Conservation (phyloP, 2,113 vertebrate genomes). For the Halcyon senegalensis region DNA sequence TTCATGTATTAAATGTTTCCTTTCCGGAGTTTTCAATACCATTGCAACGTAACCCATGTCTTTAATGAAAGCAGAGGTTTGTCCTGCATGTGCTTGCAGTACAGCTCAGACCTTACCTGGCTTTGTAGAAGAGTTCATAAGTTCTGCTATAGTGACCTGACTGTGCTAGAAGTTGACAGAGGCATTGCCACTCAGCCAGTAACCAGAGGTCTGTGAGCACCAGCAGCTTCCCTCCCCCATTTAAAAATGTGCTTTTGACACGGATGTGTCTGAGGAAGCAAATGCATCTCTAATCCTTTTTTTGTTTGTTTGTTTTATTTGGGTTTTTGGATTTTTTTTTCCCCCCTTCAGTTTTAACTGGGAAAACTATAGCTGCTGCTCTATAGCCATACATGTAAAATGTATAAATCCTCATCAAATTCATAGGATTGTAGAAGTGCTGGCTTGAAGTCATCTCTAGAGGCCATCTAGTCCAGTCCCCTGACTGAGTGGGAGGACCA, state of each 20-base stretch:
- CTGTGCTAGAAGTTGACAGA: background rate
- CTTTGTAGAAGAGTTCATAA: fast-evolving
- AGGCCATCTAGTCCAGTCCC: background rate
- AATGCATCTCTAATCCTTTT: background rate
- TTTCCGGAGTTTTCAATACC: background rate
- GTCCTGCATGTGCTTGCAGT: background rate
- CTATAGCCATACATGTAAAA: background rate
- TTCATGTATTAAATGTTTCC: background rate
- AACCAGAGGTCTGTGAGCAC: background rate
- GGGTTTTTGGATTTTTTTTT: background rate
- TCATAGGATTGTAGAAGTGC: background rate
- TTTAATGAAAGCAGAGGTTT: background rate
- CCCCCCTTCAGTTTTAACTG: background rate
- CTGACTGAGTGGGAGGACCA: background rate
- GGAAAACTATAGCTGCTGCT: background rate
- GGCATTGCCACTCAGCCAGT: background rate
- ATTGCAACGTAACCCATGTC: background rate
- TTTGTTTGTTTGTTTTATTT: background rate
- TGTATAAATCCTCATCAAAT: background rate
- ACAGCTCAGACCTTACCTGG: background rate
- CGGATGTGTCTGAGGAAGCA: background rate
- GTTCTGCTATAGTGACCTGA: background rate
- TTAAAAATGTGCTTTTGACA: background rate
- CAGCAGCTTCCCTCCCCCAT: background rate
- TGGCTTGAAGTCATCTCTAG: background rate